A percentile compares a stretch with the other conserved stretches of the same genome.
Evolutionary conservation across 2,888 invertebrate genomes (phyloP).

Genomic region (Lepidocyrtinus sp.): DNA sequence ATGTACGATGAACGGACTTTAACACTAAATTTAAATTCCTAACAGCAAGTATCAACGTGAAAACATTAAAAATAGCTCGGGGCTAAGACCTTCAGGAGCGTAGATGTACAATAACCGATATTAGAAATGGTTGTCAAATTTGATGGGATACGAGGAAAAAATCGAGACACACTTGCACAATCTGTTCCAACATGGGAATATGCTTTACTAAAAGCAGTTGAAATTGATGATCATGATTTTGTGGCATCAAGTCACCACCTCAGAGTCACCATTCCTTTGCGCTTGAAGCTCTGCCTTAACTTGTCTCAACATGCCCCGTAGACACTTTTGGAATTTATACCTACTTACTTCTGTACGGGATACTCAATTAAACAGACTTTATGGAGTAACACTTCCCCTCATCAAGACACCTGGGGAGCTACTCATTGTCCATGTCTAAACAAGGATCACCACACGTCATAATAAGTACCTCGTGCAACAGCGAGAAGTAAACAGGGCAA

Average conservation of each 20-base stretch:
- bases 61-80: slow-evolving; percentile 1
- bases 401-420: slow-evolving; percentile 29
- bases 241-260: slow-evolving; percentile 5
- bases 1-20: not conserved
- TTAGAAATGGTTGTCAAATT: slow-evolving; percentile 34
- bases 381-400: slow-evolving; percentile 41
- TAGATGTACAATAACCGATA: slow-evolving; percentile 3
- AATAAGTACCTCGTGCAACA: not conserved
- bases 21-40: slow-evolving; percentile 3
- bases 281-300: not conserved
- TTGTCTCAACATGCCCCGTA: not conserved
- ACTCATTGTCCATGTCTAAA: slow-evolving; percentile 56
- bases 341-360: not conserved
- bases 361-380: slow-evolving; percentile 55
- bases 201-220: slow-evolving; percentile 10
- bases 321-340: slow-evolving; percentile 41
- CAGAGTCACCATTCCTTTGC: not conserved
- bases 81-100: not conserved
- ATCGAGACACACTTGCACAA: slow-evolving; percentile 12
- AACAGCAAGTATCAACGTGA: not conserved
- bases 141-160: not conserved
- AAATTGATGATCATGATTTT: not conserved
- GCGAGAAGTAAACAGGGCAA: not conserved
- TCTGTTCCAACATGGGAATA: not conserved
- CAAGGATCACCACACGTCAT: slow-evolving; percentile 48